Evolutionary conservation across 2,113 vertebrate species (phyloP), one percentile per base, ranked within the genome.

Genomic region (Psittacus erithacus): DNA sequence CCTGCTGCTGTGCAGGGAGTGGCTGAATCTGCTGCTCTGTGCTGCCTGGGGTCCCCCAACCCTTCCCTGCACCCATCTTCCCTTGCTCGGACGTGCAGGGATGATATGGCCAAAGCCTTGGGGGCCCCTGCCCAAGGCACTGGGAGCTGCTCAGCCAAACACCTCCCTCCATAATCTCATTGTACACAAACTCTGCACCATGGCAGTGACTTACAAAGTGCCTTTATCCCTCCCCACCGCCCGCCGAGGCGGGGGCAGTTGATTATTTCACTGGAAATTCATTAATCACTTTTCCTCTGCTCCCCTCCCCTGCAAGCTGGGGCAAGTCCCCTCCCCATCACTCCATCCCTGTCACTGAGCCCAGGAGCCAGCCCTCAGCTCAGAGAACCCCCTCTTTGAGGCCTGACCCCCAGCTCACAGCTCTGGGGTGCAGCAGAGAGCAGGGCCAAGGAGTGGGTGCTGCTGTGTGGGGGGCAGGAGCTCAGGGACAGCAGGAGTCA

Each of bases 121-220:
- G 35, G 44, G 46, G 8, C 29, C 2, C 35, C 63, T 10, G 4
- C 62, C 50, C 1, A 0, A 5, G 22, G 63, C 60, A 14, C 6
- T 1, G 0, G 33, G 33, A 39, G 20, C 49, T 0, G 19, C 35
- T 82, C 47, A 43, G 63, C 38, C 1, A 0, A 75, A n/a, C 63
- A 5, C 10, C 31, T 12, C 75, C 62, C 88, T 53, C 29, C 16
- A 15, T 17, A 84, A 82, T 50, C 62, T 41, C 38, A 63, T 85
- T 93, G 70, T 7, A 19, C 27, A 35, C 59, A 28, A 75, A 49
- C 13, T 85, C 53, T 15, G 28, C 79, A 52, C 44, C 20, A 1
- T 1, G 33, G 23, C 39, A n/a, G 5, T 5, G 15, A 35, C 31
- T 70, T 10, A 10, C 31, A 31, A 25, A 47, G 35, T 71, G 13